phyloP scores from a whole-genome alignment of 2,888 invertebrate genomes.

The Synanthedon tipuliformis region DNA sequence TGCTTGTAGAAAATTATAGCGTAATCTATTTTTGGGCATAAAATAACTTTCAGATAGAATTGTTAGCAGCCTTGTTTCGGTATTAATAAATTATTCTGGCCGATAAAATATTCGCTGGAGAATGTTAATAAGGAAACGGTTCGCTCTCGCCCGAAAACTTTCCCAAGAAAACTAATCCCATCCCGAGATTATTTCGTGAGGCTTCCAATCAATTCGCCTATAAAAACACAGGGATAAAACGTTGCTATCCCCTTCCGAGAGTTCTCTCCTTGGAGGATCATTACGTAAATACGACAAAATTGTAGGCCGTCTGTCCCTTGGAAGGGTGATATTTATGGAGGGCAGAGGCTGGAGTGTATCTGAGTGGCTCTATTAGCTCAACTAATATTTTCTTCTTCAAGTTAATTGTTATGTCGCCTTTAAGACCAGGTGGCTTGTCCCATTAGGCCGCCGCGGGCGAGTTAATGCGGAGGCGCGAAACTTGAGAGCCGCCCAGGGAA shows the following conservation, averaged over 20 bases:
- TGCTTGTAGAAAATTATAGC: too few relatives aligned
- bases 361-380: constrained; percentile 61
- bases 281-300: constrained; percentile 62
- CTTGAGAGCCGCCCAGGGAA: constrained; percentile 43
- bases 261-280: constrained; percentile 46
- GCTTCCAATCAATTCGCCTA: constrained; percentile 58
- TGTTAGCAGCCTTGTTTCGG: constrained; percentile 12
- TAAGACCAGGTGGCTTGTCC: constrained; percentile 64
- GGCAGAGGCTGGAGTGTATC: constrained; percentile 55
- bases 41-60: constrained; percentile 2
- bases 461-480: constrained; percentile 50
- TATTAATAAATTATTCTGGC: constrained; percentile 32
- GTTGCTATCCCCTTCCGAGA: constrained; percentile 29
- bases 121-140: constrained; percentile 43
- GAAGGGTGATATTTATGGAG: constrained; percentile 63
- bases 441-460: constrained; percentile 54
- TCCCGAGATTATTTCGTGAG: constrained; percentile 48
- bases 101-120: constrained; percentile 32
- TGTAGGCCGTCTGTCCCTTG: constrained; percentile 39
- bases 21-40: background rate
- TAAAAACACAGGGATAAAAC: constrained; percentile 38
- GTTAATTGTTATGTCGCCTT: constrained; percentile 67
- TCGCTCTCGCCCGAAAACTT: constrained; percentile 29
- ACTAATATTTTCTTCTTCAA: constrained; percentile 66
- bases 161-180: constrained; percentile 51